Evolutionary conservation across 2,888 invertebrate genomes (phyloP), one percentile per base, ranked within the genome.

Genomic region (Polydrusus cervinus): DNA sequence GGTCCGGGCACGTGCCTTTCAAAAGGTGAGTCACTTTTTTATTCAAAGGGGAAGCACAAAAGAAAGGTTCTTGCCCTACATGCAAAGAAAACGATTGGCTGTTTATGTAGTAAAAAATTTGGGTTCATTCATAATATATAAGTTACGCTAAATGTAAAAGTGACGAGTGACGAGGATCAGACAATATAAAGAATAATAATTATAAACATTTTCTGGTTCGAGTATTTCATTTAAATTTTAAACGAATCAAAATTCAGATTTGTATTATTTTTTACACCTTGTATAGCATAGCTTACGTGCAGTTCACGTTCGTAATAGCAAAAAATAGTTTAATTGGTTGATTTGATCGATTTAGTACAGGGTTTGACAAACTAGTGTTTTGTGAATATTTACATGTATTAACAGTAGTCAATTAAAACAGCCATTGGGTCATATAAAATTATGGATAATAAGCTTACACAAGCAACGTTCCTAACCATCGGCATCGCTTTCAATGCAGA

Each of bases 21-120:
- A 75, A 76, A 74, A 76, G 74, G 76, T 76, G 76, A 76, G 76
- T 78, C 78, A 74, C 69, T 74, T 75, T 75, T 78, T 71, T 73
- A 76, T 73, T 68, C 53, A 61, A 61, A 70, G 74, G 76, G 78
- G 68, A 74, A 62, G 53, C 57, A 71, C 71, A 74, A 78, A 74
- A 75, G 72, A 66, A 69, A 70, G 51, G 40, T 34, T 68, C 57
- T 71, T 65, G 66, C 51, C 51, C 70, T 65, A 68, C 38, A 34
- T 67, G 38, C 49, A 14, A 57, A 47, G 53, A 47, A 34, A 38
- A 60, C 11, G 47, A 47, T 47, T 65, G 20, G 64, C 8, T 60
- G 34, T 18, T 34, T 69, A 49, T 18, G 43, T 49, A 60, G 60
- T n/a, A 16, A 69, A n/a, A 43, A 60, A 34, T 18, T 38, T 14